phyloP scores from a whole-genome alignment of 2,113 vertebrate genomes.

The Arvicanthis niloticus region DNA sequence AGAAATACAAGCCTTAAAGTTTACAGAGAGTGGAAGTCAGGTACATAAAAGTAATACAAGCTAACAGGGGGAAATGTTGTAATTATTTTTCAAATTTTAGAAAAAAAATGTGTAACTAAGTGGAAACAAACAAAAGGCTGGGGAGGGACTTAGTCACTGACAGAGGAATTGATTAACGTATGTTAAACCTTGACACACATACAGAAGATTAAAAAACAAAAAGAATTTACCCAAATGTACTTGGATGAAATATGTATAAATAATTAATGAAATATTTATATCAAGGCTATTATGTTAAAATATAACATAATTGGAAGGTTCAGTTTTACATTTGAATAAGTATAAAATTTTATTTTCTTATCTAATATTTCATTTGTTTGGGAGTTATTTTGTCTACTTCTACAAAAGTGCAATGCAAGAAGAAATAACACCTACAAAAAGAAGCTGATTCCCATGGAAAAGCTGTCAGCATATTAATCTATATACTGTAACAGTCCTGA shows the following conservation, averaged over 20 bases:
- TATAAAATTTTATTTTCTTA: background rate
- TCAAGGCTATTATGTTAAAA: background rate
- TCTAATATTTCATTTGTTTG: background rate
- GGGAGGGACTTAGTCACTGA: background rate
- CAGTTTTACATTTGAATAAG: background rate
- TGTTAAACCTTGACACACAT: background rate
- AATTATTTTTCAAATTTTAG: background rate
- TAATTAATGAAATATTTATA: background rate
- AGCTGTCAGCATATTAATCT: slow-evolving; percentile 6
- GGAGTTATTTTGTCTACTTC: background rate
- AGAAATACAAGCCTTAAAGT: background rate
- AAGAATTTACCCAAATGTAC: background rate
- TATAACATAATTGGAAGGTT: background rate
- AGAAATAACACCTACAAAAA: background rate
- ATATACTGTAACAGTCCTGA: background rate
- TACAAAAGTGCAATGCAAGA: background rate
- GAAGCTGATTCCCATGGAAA: background rate
- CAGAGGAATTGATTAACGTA: background rate
- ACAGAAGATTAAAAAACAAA: background rate
- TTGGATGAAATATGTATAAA: background rate
- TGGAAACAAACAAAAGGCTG: background rate
- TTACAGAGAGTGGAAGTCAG: background rate
- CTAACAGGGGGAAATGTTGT: background rate
- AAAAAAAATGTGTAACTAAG: background rate
- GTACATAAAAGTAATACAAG: background rate